These are phyloP conservation scores for Halisarca cf. caerulea DNA, from an alignment of 37 sponge, comb jelly and placozoan genomes.

Conservation along the genomic window DNA sequence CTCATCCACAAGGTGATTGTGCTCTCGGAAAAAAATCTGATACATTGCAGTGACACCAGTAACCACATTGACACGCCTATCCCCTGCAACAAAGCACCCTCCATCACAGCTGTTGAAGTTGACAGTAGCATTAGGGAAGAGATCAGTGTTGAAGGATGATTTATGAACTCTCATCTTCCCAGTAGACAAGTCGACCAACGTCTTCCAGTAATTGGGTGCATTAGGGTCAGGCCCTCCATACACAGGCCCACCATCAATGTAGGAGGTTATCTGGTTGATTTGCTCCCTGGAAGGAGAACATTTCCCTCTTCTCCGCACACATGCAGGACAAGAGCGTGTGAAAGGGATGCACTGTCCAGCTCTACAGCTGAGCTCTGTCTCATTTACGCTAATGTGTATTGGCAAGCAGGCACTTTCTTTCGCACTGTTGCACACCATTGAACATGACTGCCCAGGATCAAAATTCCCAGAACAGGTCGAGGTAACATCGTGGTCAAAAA, in stretches of 20 bases:
- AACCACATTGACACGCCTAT: conserved; percentile 19
- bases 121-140: neutral
- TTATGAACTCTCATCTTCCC: neutral
- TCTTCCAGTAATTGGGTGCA: conserved; percentile 1
- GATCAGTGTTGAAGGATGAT: neutral
- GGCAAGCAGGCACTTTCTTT: conserved; percentile 62
- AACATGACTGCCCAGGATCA: neutral
- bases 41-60: conserved; percentile 35
- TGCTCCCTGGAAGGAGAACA: conserved; percentile 56
- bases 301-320: neutral
- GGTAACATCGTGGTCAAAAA: conserved; percentile 77
- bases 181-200: conserved; percentile 2
- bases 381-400: conserved; percentile 56
- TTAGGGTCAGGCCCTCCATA: conserved; percentile 67
- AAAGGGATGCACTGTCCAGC: conserved; percentile 54
- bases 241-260: conserved; percentile 80
- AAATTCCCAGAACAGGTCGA: conserved; percentile 36
- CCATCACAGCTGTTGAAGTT: neutral
- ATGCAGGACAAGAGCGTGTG: conserved; percentile 62
- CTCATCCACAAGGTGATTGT: conserved; percentile 30
- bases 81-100: conserved; percentile 33
- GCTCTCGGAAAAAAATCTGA: conserved; percentile 35
- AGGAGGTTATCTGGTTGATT: conserved; percentile 85
- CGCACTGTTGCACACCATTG: neutral
- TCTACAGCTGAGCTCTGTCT: conserved; percentile 27